phyloP scores from a whole-genome alignment of 1,140 invertebrate species.

The Scaptodrosophila lebanonensis region DNA sequence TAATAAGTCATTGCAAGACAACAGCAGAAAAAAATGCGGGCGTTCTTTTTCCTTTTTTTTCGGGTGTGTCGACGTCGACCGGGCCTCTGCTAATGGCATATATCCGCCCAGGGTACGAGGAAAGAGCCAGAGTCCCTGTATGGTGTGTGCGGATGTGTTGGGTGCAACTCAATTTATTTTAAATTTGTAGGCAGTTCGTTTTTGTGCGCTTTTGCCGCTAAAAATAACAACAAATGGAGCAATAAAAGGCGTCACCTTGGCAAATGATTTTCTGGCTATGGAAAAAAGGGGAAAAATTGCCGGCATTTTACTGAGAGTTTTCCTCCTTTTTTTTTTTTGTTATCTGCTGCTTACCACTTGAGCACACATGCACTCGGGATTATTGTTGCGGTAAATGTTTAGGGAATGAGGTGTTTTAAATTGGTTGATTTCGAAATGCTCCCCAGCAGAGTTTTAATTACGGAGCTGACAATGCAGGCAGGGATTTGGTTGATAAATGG shows the following conservation, averaged over 20 bases:
- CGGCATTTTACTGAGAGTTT: slow-evolving; percentile 4
- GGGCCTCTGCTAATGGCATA: neutral
- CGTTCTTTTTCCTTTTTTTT: neutral
- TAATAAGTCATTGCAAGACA: slow-evolving; percentile 54
- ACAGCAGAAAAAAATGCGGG: slow-evolving; percentile 15
- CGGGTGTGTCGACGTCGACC: neutral
- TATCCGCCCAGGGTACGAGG: too few relatives aligned
- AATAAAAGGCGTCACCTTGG: slow-evolving; percentile 68
- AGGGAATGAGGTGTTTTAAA: slow-evolving; percentile 45
- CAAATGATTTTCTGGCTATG: slow-evolving; percentile 44
- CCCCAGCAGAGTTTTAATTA: slow-evolving; percentile 65
- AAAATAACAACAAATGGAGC: slow-evolving; percentile 56
- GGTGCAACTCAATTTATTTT: slow-evolving; percentile 51
- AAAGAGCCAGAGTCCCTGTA: too few relatives aligned
- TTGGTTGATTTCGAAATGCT: slow-evolving; percentile 44
- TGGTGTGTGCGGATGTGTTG: too few relatives aligned
- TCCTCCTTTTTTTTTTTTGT: slow-evolving; percentile 41
- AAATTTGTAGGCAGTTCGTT: slow-evolving; percentile 36
- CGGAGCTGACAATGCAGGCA: too few relatives aligned
- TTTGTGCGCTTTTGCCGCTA: slow-evolving; percentile 30
- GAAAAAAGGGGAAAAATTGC: slow-evolving; percentile 23
- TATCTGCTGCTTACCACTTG: slow-evolving; percentile 47
- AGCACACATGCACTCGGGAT: slow-evolving; percentile 10
- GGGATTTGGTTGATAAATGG: too few relatives aligned
- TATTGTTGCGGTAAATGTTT: neutral